phyloP scores from a whole-genome alignment of 2,888 invertebrate species.

The Caenorhabditis sp. region DNA sequence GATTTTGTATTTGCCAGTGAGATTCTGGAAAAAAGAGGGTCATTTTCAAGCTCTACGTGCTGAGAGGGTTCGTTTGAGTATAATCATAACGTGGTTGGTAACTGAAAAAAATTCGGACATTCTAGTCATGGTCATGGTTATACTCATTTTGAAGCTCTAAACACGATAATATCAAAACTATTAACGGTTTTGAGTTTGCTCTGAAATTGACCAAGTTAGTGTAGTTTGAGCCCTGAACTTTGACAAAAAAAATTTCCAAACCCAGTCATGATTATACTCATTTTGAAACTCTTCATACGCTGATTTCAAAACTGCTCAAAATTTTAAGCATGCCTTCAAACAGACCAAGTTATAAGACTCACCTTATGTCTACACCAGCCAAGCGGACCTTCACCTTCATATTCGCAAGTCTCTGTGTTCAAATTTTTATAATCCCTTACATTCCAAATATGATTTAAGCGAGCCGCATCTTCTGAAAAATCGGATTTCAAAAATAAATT shows the following conservation, averaged over 20 bases:
- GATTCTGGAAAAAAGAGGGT: slow-evolving; percentile 16
- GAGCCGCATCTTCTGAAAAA: slow-evolving; percentile 4
- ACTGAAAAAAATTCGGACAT: background rate
- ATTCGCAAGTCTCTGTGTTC: background rate
- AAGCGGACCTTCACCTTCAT: slow-evolving; percentile 7
- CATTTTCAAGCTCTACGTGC: too few species aligned
- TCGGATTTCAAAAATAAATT: background rate
- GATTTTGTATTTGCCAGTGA: slow-evolving; percentile 17
- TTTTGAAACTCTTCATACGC: too few species aligned
- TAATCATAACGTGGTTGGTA: background rate
- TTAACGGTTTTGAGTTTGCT: too few species aligned
- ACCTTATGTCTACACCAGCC: slow-evolving; percentile 34
- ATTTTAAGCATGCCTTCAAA: too few species aligned
- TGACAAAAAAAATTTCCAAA: too few species aligned
- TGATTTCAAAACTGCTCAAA: too few species aligned
- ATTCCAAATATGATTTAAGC: slow-evolving; percentile 25
- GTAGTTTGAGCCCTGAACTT: too few species aligned
- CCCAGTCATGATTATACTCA: too few species aligned
- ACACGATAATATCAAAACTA: too few species aligned
- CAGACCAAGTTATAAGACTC: too few species aligned
- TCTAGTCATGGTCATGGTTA: too few species aligned
- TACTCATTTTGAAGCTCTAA: background rate
- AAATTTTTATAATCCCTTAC: slow-evolving; percentile 6
- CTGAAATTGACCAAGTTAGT: too few species aligned
- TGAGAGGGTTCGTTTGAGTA: background rate